These are phyloP conservation scores for Dryococelus australis DNA, from an alignment of 2,888 invertebrate genomes.

Conservation along the genomic window DNA sequence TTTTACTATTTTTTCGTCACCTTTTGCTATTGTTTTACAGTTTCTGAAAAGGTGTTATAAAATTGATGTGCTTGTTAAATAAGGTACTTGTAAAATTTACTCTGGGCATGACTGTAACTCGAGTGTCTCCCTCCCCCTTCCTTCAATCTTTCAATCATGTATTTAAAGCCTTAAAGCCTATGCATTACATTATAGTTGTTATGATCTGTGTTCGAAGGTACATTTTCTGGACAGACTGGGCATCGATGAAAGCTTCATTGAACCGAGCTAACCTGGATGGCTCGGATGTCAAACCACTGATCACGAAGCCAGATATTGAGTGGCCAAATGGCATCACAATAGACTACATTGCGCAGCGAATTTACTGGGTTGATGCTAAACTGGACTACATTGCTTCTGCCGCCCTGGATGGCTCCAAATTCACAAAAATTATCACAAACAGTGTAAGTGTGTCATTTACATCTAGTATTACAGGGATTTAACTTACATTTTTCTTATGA, in stretches of 20 bases:
- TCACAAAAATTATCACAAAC: conserved; percentile 71
- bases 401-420: conserved; percentile 72
- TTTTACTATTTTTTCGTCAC: no score
- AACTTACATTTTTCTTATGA: no score
- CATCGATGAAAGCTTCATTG: conserved; percentile 76
- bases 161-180: no score
- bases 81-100: no score
- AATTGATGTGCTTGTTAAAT: no score
- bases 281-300: conserved; percentile 68
- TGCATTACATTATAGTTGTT: no score
- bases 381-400: conserved; percentile 82
- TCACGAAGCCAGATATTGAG: conserved; percentile 71
- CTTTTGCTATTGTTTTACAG: no score
- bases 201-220: conserved; percentile 53
- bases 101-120: no score
- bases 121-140: no score
- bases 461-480: no score
- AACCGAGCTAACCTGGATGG: conserved; percentile 84
- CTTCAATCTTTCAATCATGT: no score
- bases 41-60: no score
- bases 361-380: conserved; percentile 89
- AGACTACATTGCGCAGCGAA: conserved; percentile 79
- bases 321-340: conserved; percentile 91
- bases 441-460: conserved; percentile 54
- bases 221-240: conserved; percentile 91